A percentile compares a stretch with the other conserved stretches of the same genome.
Conservation (phyloP, 64 coral and sea anemone species). For the Astreopora myriophthalma region DNA sequence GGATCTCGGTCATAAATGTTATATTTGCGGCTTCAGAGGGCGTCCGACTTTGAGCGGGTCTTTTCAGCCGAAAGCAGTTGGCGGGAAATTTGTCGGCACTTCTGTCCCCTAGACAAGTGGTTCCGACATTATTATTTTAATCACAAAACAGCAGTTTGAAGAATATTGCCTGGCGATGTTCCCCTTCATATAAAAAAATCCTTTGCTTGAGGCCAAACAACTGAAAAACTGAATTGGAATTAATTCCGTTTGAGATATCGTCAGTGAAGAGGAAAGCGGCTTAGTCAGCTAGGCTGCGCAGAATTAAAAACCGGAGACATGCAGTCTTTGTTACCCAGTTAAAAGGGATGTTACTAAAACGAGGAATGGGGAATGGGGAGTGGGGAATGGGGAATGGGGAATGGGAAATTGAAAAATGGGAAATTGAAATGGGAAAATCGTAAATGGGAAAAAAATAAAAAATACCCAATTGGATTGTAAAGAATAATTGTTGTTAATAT, state of each 20-base stretch:
- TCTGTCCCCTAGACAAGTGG: conserved; percentile 14
- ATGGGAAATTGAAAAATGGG: no score
- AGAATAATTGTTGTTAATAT: no score
- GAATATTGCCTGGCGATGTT: not conserved
- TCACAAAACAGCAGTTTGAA: not conserved
- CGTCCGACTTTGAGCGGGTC: not conserved
- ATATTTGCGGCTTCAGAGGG: not conserved
- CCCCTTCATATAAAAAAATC: not conserved
- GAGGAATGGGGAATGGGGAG: no score
- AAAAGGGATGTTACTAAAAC: no score
- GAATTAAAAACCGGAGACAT: not conserved
- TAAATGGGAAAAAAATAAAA: no score
- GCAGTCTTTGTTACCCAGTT: no score
- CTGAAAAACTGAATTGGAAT: not conserved
- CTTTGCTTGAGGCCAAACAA: not conserved
- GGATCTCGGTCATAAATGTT: not conserved
- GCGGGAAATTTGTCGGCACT: conserved; percentile 31
- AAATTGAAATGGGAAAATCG: no score
- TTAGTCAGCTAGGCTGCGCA: not conserved
- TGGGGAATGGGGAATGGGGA: no score
- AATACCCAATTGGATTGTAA: no score
- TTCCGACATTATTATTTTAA: conserved; percentile 36
- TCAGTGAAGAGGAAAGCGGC: not conserved
- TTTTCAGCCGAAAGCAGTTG: not conserved
- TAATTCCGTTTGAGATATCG: not conserved